Evolutionary conservation across 1,140 invertebrate genomes (phyloP), one percentile per base, ranked within the genome.

Genomic region (Saccostrea cuccullata): DNA sequence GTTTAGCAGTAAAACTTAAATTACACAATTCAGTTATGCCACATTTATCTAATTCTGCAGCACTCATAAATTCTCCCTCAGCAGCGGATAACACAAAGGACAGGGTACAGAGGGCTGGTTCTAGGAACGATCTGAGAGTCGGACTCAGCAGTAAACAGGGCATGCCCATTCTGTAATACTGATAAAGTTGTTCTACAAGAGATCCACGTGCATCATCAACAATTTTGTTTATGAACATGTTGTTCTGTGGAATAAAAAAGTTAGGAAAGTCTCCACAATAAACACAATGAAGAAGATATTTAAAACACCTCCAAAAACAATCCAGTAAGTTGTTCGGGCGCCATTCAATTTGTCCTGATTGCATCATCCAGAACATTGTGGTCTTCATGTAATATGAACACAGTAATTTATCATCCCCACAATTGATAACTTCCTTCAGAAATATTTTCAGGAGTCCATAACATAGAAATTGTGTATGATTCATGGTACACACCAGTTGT

Each of bases 321-420:
- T 82, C n/a, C 3, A 82, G 30, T 11, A 87, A 82, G 11, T 47
- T 82, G 30, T 82, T 47, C 40, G 30, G 12, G 17, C 26, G 15
- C 77, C 77, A 82, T 64, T 2, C 12, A 17, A 36, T 26, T 12
- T 56, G 67, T 60, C n/a, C 60, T 67, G 20, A n/a, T 67, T 67
- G 60, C 8, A 86, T 84, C 9, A 55, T 11, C 73, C 70, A 87
- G 55, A 87, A 87, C 77, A 87, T 15, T 5, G 47, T 30, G 12
- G 86, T 87, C 56, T 87, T 87, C 55, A 87, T 30, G 30, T 82
- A 87, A 83, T 87, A 87, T 58, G 86, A 87, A 82, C 86, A 87
- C 15, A 87, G 56, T 2, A 82, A 55, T 30, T 56, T n/a, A 60
- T 82, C 40, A 2, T 47, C 47, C 0, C 84, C 0, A 5, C 8